These are phyloP conservation scores for Trachymyrmex septentrionalis DNA, from an alignment of 1,140 invertebrate species.

Conservation along the genomic window DNA sequence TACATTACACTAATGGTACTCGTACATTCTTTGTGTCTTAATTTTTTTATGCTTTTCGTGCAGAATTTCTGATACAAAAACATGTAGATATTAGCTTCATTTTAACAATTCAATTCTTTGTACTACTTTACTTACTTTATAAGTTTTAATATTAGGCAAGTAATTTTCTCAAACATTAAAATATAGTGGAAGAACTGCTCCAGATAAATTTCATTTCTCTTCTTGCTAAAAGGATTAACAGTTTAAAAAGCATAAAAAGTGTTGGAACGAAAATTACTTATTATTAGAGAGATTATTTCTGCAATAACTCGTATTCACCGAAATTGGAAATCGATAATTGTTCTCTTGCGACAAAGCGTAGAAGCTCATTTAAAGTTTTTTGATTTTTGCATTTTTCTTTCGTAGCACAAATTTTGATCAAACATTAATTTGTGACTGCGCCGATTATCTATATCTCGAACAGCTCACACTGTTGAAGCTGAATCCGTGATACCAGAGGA, in stretches of 20 bases:
- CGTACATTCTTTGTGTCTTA: neutral
- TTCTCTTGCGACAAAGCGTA: neutral
- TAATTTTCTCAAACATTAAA: neutral
- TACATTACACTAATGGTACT: neutral
- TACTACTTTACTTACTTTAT: neutral
- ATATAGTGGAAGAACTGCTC: neutral
- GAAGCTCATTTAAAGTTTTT: neutral
- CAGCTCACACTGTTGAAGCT: conserved; percentile 6
- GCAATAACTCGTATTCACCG: conserved; percentile 6
- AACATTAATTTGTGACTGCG: neutral
- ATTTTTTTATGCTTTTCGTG: too few relatives aligned
- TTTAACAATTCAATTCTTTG: neutral
- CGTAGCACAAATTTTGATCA: conserved; percentile 17
- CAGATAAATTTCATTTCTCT: neutral
- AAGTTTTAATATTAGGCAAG: neutral
- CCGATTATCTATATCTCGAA: conserved; percentile 34
- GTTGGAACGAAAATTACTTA: neutral
- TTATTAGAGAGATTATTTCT: neutral
- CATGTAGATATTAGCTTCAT: neutral
- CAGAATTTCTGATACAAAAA: neutral
- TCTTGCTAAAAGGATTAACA: neutral
- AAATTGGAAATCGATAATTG: conserved; percentile 27
- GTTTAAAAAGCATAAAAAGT: neutral
- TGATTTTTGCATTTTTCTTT: neutral
- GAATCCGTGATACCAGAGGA: neutral